Conservation (phyloP, 2,113 vertebrate genomes). For the Capreolus pygargus region DNA sequence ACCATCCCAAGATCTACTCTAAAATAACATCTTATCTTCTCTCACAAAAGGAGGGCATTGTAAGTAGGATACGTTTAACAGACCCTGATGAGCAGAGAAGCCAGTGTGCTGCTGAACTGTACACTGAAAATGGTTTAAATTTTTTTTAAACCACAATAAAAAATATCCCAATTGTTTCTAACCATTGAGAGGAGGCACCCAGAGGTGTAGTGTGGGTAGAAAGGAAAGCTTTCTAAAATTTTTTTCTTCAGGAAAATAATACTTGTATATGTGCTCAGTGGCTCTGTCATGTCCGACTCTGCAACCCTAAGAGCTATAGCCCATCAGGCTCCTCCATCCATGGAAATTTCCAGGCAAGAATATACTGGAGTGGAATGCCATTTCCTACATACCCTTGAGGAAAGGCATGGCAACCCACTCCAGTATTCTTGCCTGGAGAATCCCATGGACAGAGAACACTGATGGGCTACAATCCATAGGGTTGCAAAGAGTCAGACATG, state of each 20-base stretch:
- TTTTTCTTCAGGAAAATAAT: not conserved
- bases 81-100: not conserved
- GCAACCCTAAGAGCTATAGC: not conserved
- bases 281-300: fast-evolving
- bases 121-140: not conserved
- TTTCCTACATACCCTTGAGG: not conserved
- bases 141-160: not conserved
- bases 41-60: not conserved
- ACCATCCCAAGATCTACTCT: not conserved
- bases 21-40: not conserved
- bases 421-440: not conserved
- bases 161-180: not conserved
- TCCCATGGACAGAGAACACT: not conserved
- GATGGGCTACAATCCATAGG: not conserved
- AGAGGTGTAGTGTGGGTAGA: not conserved
- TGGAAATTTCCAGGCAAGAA: not conserved
- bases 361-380: not conserved
- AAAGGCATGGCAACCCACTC: not conserved
- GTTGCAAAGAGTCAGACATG: not conserved
- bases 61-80: not conserved
- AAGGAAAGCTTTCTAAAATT: not conserved
- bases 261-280: not conserved
- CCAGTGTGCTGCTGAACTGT: not conserved
- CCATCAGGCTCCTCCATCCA: not conserved
- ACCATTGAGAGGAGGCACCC: not conserved